These are phyloP conservation scores for Phocides pigmalion DNA, from an alignment of 1,140 invertebrate genomes.

Conservation along the genomic window DNA sequence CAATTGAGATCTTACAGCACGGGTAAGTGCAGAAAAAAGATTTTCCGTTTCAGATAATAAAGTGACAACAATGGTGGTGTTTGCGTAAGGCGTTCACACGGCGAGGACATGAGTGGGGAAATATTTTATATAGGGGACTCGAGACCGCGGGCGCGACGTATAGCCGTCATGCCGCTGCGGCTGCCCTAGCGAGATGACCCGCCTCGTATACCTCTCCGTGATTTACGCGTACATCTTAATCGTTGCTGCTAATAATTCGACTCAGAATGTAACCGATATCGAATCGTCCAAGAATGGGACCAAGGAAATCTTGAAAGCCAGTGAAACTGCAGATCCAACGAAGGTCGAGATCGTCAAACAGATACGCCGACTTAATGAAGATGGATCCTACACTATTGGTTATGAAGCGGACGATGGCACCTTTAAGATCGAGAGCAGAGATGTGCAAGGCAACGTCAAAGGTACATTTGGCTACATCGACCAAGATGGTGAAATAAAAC, in stretches of 20 bases:
- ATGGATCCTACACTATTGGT: conserved; percentile 93
- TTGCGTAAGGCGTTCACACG: conserved; percentile 80
- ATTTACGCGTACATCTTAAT: conserved; percentile 60
- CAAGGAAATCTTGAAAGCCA: conserved; percentile 82
- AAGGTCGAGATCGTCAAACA: conserved; percentile 88
- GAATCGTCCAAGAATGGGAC: conserved; percentile 57
- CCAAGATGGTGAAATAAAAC: conserved; percentile 90
- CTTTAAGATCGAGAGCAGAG: conserved; percentile 93
- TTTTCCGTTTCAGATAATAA: conserved; percentile 83
- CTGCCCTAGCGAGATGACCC: conserved; percentile 68
- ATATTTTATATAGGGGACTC: conserved; percentile 79
- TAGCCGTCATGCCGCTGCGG: conserved; percentile 72
- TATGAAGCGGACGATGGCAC: conserved; percentile 93
- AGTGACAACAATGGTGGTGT: conserved; percentile 78
- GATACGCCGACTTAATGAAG: conserved; percentile 91
- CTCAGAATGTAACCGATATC: conserved; percentile 57
- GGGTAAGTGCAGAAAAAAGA: conserved; percentile 74
- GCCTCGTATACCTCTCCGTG: conserved; percentile 60
- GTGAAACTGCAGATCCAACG: conserved; percentile 84
- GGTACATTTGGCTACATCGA: conserved; percentile 95
- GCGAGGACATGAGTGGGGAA: conserved; percentile 67
- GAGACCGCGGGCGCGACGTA: conserved; percentile 61
- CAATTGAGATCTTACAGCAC: conserved; percentile 72
- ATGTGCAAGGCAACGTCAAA: conserved; percentile 92
- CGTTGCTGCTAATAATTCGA: conserved; percentile 82